Evolutionary conservation across 2,113 vertebrate genomes (phyloP).

Genomic region (Engraulis encrasicolus): DNA sequence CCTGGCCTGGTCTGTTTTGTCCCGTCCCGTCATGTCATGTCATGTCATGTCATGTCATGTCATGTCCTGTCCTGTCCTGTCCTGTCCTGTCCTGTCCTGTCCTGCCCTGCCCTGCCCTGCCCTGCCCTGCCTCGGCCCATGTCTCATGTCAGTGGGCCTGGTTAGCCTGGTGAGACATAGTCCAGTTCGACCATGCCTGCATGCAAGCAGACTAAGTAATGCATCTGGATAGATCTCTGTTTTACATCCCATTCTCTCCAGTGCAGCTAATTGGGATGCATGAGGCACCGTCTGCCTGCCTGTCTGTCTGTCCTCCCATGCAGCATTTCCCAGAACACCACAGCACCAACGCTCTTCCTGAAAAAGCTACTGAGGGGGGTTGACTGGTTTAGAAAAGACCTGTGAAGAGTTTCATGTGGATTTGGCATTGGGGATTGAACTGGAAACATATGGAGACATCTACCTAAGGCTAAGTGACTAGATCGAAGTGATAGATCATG

Average conservation of each 20-base stretch:
- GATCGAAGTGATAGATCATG: not conserved
- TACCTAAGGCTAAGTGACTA: too few relatives aligned
- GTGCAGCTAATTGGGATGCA: constrained; percentile 72
- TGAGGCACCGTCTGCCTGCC: too few relatives aligned
- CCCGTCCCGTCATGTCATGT: too few relatives aligned
- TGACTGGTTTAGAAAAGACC: not conserved
- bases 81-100: too few relatives aligned
- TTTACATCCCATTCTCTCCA: constrained; percentile 60
- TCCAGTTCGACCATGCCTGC: constrained; percentile 52
- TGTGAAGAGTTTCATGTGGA: not conserved
- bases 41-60: too few relatives aligned
- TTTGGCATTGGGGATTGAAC: not conserved
- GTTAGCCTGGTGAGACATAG: constrained; percentile 64
- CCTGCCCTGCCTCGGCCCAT: constrained; percentile 54
- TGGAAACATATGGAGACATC: too few relatives aligned
- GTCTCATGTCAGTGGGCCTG: constrained; percentile 53
- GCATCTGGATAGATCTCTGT: constrained; percentile 57
- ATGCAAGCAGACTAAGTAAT: constrained; percentile 58
- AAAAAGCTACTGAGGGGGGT: constrained; percentile 22
- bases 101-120: too few relatives aligned
- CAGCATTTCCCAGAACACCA: constrained; percentile 57
- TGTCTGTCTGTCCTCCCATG: constrained; percentile 46
- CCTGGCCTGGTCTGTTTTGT: too few relatives aligned
- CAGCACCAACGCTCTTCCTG: constrained; percentile 55
- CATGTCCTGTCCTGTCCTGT: too few relatives aligned